Evolutionary conservation across 2,797 vertebrate genomes (phyloP).

Genomic region (Taeniopygia guttata): DNA sequence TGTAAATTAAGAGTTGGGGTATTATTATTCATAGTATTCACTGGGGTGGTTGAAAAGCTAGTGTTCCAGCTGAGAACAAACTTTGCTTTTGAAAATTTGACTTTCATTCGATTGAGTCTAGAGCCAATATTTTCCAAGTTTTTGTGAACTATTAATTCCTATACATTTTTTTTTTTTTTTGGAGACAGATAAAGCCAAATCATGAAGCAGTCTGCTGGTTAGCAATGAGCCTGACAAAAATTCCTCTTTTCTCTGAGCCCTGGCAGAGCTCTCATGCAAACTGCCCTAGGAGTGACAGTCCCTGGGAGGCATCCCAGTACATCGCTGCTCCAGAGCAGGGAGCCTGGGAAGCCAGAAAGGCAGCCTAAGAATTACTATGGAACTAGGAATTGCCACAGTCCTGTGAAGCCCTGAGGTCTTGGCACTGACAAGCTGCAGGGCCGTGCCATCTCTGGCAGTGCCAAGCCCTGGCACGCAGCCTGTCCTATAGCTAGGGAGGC

Average conservation of each 20-base stretch:
- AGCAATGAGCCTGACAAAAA: neutral
- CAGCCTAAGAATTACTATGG: neutral
- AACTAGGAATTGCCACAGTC: constrained; percentile 9
- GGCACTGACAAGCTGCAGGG: neutral
- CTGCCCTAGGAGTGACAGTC: neutral
- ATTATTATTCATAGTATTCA: neutral
- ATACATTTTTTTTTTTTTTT: neutral
- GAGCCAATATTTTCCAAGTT: constrained; percentile 5
- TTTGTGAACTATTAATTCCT: neutral
- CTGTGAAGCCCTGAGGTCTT: neutral
- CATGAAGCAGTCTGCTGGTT: neutral
- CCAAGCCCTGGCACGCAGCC: neutral
- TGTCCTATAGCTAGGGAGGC: neutral
- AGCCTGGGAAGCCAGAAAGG: constrained; percentile 21
- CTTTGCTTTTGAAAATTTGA: neutral
- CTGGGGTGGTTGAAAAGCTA: neutral
- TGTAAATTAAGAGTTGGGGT: neutral
- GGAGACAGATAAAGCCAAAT: neutral
- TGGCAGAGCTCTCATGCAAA: neutral
- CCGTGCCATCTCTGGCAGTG: accelerated
- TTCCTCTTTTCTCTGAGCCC: neutral
- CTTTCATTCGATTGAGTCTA: neutral
- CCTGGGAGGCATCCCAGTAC: neutral
- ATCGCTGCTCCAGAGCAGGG: neutral
- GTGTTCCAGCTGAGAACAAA: neutral